These are phyloP conservation scores for Aphelenchoides fujianensis DNA, from an alignment of 1,140 invertebrate species.

Conservation along the genomic window DNA sequence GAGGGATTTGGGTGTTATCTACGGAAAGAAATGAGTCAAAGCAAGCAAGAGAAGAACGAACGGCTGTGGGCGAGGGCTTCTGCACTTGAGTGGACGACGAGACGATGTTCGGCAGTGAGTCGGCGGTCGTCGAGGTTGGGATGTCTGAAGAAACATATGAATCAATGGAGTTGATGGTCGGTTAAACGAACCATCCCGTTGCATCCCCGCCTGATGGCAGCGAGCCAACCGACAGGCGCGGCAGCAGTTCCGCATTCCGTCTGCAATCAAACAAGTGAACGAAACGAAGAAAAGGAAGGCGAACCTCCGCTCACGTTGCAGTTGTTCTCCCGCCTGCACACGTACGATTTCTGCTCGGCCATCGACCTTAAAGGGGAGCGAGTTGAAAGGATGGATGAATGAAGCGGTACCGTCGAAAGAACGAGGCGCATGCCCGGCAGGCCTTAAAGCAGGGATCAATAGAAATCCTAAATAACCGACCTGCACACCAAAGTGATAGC, in stretches of 20 bases:
- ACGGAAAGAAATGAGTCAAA: neutral
- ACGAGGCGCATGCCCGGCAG: neutral
- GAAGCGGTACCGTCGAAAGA: slow-evolving; percentile 1
- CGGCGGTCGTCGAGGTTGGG: neutral
- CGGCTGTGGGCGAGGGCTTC: neutral
- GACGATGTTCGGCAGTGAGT: slow-evolving; percentile 11
- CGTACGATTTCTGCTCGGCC: slow-evolving; percentile 14
- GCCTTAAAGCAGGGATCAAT: neutral
- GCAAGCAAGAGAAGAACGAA: neutral
- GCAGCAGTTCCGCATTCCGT: slow-evolving; percentile 15
- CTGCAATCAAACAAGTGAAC: neutral
- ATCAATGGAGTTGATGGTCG: neutral
- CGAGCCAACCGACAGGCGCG: slow-evolving; percentile 3
- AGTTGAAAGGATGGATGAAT: neutral
- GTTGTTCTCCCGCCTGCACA: slow-evolving; percentile 8
- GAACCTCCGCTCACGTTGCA: slow-evolving; percentile 9
- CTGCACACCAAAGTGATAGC: slow-evolving; percentile 12
- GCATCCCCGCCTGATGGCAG: slow-evolving; percentile 10
- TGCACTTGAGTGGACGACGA: neutral
- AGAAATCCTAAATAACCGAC: neutral
- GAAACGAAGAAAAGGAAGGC: neutral
- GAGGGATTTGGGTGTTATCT: neutral
- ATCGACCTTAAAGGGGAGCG: neutral
- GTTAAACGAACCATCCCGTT: slow-evolving; percentile 13
- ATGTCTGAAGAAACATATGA: neutral